A percentile compares a stretch with the other conserved stretches of the same genome.
Evolutionary conservation across 2,888 invertebrate species (phyloP).

Genomic region (Adineta ricciae): DNA sequence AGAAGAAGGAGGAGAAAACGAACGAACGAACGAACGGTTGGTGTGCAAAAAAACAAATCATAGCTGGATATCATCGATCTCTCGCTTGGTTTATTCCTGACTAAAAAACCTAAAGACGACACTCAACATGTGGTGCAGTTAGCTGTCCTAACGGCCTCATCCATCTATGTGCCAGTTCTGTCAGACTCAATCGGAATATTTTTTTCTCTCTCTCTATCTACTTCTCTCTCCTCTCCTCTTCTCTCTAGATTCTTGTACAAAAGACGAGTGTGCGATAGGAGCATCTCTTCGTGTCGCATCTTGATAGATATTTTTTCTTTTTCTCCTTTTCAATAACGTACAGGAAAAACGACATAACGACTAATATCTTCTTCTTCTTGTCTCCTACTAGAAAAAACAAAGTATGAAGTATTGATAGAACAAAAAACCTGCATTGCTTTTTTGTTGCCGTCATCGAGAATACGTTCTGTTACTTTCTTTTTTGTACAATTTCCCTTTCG

Average conservation of each 20-base stretch:
- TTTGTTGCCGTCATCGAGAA: background rate
- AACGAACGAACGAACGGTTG: background rate
- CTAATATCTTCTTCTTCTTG: background rate
- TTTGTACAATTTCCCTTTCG: background rate
- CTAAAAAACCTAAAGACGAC: background rate
- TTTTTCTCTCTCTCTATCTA: background rate
- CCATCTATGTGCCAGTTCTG: background rate
- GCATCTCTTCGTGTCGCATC: background rate
- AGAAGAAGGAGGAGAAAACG: background rate
- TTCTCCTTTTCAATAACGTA: background rate
- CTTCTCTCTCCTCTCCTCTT: background rate
- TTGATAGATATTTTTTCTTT: background rate
- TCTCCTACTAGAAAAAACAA: background rate
- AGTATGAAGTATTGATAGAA: background rate
- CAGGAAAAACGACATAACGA: background rate
- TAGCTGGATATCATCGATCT: background rate
- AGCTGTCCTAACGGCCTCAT: background rate
- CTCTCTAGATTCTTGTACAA: background rate
- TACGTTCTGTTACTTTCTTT: background rate
- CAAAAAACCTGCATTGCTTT: background rate
- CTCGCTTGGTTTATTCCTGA: background rate
- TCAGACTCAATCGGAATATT: background rate
- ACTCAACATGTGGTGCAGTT: constrained; percentile 5
- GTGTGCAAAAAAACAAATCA: background rate
- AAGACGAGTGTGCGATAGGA: background rate